Conservation (phyloP, 2,888 invertebrate genomes). For the Monochamus alternatus region DNA sequence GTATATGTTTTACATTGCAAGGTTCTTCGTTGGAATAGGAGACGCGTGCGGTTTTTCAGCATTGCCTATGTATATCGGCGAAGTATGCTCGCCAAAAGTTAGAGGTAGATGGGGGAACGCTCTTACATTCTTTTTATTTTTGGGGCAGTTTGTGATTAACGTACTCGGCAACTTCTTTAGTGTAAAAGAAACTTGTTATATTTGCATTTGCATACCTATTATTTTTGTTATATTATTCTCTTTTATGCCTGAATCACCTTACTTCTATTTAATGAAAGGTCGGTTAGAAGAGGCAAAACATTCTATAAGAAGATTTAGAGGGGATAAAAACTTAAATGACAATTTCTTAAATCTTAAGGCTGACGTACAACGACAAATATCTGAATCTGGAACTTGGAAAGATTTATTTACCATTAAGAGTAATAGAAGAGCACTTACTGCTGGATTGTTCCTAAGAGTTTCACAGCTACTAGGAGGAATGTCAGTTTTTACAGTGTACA, state of each 20-base stretch:
- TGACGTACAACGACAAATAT: constrained; percentile 61
- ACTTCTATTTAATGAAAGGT: constrained; percentile 58
- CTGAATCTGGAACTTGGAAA: constrained; percentile 61
- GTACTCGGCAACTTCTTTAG: constrained; percentile 75
- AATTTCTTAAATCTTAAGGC: constrained; percentile 55
- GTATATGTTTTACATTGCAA: constrained; percentile 59
- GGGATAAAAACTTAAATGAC: constrained; percentile 54
- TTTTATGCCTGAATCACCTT: constrained; percentile 76
- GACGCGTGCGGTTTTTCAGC: constrained; percentile 58
- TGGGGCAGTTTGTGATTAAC: constrained; percentile 64
- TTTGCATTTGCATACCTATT: constrained; percentile 75
- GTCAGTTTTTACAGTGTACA: constrained; percentile 58
- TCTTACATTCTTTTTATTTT: constrained; percentile 55
- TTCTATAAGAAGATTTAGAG: constrained; percentile 53
- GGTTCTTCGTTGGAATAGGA: constrained; percentile 58
- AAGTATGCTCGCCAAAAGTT: constrained; percentile 61
- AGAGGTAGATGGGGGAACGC: constrained; percentile 63
- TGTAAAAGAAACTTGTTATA: constrained; percentile 72
- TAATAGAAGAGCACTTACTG: constrained; percentile 59
- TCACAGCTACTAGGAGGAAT: constrained; percentile 62
- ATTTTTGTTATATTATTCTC: constrained; percentile 73
- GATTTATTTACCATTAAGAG: constrained; percentile 59
- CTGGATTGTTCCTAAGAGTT: constrained; percentile 58
- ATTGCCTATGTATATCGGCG: constrained; percentile 62
- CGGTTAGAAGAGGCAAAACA: constrained; percentile 52